Evolutionary conservation across 2,888 invertebrate species (phyloP).

Genomic region (Platynereis dumerilii): DNA sequence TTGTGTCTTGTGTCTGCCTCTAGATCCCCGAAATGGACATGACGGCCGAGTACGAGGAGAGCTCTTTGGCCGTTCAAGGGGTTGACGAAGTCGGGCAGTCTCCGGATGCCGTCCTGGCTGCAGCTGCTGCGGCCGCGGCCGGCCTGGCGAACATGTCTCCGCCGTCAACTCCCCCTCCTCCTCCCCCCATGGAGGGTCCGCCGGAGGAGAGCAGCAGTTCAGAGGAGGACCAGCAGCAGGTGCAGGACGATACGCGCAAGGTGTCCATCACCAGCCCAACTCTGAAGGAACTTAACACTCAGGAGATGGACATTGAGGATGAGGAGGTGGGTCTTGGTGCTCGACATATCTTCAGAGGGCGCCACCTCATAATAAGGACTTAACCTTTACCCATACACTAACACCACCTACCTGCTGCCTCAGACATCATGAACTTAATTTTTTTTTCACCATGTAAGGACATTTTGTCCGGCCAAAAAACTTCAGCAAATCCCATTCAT

Average conservation of each 20-base stretch:
- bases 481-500: too few species aligned
- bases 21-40: too few species aligned
- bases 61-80: too few species aligned
- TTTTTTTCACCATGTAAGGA: neutral
- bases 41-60: too few species aligned
- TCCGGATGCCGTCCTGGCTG: too few species aligned
- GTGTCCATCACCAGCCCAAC: conserved; percentile 15
- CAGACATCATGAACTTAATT: conserved; percentile 5
- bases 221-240: neutral
- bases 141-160: conserved; percentile 18
- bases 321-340: conserved; percentile 25
- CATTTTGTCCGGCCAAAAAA: too few species aligned
- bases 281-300: conserved; percentile 24
- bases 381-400: too few species aligned
- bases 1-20: too few species aligned
- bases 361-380: too few species aligned
- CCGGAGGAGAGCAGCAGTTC: neutral
- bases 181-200: conserved; percentile 18
- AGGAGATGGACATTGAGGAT: conserved; percentile 29
- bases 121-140: neutral
- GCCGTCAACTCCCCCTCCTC: conserved; percentile 30
- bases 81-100: too few species aligned
- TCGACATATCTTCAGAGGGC: conserved; percentile 1
- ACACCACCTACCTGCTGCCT: conserved; percentile 1
- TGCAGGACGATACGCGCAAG: conserved; percentile 8